Percentiles rank a stretch among this genome's conserved stretches.
Conservation (phyloP, 2,797 vertebrate genomes). For the Spatula versicolor region DNA sequence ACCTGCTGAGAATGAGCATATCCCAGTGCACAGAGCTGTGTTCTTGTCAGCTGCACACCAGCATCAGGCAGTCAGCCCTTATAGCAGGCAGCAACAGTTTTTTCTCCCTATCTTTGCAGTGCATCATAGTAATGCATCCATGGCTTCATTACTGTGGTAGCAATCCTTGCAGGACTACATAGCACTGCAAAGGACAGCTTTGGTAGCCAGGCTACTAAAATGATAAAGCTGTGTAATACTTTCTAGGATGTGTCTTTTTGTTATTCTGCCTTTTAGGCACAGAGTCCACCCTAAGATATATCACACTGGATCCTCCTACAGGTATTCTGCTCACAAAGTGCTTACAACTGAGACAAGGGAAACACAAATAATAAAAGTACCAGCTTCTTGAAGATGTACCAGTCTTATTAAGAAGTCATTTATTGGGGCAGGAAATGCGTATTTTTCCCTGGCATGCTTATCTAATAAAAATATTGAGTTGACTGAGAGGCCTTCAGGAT, state of each 20-base stretch:
- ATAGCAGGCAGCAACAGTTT: neutral
- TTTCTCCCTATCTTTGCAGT: neutral
- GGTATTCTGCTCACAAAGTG: neutral
- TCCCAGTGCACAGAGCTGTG: neutral
- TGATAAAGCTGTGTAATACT: neutral
- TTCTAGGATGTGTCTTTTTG: neutral
- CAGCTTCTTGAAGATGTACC: neutral
- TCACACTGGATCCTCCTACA: neutral
- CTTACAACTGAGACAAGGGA: neutral
- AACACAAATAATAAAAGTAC: neutral
- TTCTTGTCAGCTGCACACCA: neutral
- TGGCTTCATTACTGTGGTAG: neutral
- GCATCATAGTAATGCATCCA: too few species aligned
- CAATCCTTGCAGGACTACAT: neutral
- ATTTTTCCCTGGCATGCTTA: neutral
- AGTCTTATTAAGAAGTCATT: neutral
- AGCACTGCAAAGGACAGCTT: neutral
- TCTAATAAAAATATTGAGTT: neutral
- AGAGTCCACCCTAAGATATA: neutral
- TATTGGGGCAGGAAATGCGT: neutral
- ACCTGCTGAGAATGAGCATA: neutral
- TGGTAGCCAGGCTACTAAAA: neutral
- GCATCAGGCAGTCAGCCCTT: neutral
- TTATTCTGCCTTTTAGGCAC: neutral
- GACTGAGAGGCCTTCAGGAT: neutral